Conservation (phyloP, 2,888 invertebrate genomes). For the Acronicta aceris region DNA sequence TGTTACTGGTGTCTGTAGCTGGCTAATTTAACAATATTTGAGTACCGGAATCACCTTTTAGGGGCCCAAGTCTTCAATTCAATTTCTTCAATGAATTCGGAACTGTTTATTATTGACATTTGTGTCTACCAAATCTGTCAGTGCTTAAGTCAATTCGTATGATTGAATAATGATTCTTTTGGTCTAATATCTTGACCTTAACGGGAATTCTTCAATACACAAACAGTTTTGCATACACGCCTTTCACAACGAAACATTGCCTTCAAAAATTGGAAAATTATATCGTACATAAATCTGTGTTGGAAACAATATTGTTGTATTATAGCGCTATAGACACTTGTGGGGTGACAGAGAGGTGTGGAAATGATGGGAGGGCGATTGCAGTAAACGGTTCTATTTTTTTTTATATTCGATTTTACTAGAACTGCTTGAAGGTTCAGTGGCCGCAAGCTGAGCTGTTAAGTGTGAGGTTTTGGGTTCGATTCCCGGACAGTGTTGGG, state of each 20-base stretch:
- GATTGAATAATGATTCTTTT: too few relatives aligned
- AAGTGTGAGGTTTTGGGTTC: too few relatives aligned
- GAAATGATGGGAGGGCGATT: slow-evolving; percentile 23
- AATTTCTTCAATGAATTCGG: too few relatives aligned
- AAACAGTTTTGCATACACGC: slow-evolving; percentile 61
- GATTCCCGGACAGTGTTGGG: too few relatives aligned
- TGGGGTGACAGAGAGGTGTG: slow-evolving; percentile 21
- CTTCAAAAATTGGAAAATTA: slow-evolving; percentile 83
- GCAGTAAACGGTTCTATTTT: background rate
- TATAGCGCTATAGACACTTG: slow-evolving; percentile 19
- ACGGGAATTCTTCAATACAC: slow-evolving; percentile 51
- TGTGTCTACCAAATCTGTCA: too few relatives aligned
- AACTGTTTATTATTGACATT: too few relatives aligned
- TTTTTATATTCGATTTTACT: background rate
- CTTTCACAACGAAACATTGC: slow-evolving; percentile 79
- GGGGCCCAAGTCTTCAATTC: too few relatives aligned
- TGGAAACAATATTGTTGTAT: slow-evolving; percentile 58
- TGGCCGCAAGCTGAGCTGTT: background rate
- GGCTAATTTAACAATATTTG: too few relatives aligned
- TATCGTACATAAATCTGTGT: slow-evolving; percentile 77
- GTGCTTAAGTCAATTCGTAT: too few relatives aligned
- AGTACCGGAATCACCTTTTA: too few relatives aligned
- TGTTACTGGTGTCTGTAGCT: too few relatives aligned
- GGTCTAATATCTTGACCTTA: slow-evolving; percentile 44
- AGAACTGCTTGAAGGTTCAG: background rate